Evolutionary conservation across 1,140 invertebrate genomes (phyloP).

Genomic region (Maconellicoccus hirsutus): DNA sequence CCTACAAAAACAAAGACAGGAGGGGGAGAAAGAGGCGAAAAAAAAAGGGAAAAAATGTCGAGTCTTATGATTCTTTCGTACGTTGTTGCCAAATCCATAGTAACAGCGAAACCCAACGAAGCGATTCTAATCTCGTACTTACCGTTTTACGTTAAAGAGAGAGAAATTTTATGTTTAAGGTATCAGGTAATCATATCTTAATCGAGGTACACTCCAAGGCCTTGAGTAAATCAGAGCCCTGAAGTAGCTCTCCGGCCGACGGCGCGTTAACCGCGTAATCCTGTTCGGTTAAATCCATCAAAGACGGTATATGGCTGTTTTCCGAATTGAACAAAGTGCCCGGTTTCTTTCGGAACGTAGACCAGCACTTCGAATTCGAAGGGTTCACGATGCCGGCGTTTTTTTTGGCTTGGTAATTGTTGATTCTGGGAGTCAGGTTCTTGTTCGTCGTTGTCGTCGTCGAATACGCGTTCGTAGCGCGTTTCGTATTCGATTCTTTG

Average conservation of each 20-base stretch:
- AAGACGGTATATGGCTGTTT: conserved; percentile 34
- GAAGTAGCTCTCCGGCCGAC: conserved; percentile 36
- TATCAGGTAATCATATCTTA: not conserved
- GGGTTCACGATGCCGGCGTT: not conserved
- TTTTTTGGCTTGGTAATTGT: not conserved
- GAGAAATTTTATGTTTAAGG: too few species aligned
- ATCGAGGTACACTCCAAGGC: conserved; percentile 36
- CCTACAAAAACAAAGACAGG: too few species aligned
- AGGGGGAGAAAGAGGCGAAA: too few species aligned
- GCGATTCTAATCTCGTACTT: too few species aligned
- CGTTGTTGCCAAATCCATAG: too few species aligned
- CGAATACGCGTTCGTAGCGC: too few species aligned
- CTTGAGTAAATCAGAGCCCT: conserved; percentile 41
- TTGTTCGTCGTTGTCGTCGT: not conserved
- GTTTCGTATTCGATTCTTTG: not conserved
- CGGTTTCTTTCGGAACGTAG: conserved; percentile 31
- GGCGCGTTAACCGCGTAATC: conserved; percentile 47
- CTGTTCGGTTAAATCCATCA: conserved; percentile 40
- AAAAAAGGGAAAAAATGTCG: too few species aligned
- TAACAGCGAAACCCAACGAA: too few species aligned
- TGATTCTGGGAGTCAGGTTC: not conserved
- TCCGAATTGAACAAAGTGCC: conserved; percentile 36
- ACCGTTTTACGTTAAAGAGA: too few species aligned
- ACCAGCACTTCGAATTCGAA: conserved; percentile 12
- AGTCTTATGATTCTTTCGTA: too few species aligned